These are phyloP conservation scores for Diplazon laetatorius DNA, from an alignment of 2,888 invertebrate species.

Conservation along the genomic window DNA sequence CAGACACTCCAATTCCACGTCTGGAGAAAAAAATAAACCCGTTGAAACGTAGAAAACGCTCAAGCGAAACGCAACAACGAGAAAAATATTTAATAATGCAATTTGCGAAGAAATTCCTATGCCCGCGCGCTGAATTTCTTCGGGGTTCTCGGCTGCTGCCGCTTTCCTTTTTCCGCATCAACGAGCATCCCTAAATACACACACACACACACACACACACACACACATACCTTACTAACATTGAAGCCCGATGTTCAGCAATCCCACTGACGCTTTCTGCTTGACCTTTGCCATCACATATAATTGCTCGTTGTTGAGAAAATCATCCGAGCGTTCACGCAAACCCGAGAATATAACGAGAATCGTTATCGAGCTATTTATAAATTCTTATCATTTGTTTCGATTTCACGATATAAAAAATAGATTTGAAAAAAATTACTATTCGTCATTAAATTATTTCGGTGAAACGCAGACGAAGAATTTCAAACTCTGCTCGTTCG, in stretches of 20 bases:
- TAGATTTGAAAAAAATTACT: too few species aligned
- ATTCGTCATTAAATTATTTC: conserved; percentile 10
- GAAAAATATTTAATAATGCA: conserved; percentile 54
- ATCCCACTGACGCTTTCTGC: background rate
- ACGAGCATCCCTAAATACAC: conserved; percentile 34
- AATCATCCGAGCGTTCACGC: conserved; percentile 25
- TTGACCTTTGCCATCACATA: conserved; percentile 24
- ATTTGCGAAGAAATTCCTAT: conserved; percentile 49
- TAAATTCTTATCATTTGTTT: background rate
- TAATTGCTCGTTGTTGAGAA: conserved; percentile 23
- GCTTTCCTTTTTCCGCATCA: conserved; percentile 16
- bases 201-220: too few species aligned
- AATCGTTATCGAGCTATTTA: conserved; percentile 17
- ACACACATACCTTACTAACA: too few species aligned
- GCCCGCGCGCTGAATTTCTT: background rate
- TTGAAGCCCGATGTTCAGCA: conserved; percentile 24
- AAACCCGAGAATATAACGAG: conserved; percentile 11
- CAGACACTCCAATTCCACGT: conserved; percentile 91
- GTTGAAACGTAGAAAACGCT: background rate
- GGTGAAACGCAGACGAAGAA: background rate
- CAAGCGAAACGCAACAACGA: conserved; percentile 23
- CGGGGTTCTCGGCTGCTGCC: conserved; percentile 1
- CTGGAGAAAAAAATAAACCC: conserved; percentile 76
- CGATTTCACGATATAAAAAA: too few species aligned
- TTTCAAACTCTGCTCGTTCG: too few species aligned